Evolutionary conservation across 2,113 vertebrate species (phyloP).

Genomic region (Myotis brandtii): DNA sequence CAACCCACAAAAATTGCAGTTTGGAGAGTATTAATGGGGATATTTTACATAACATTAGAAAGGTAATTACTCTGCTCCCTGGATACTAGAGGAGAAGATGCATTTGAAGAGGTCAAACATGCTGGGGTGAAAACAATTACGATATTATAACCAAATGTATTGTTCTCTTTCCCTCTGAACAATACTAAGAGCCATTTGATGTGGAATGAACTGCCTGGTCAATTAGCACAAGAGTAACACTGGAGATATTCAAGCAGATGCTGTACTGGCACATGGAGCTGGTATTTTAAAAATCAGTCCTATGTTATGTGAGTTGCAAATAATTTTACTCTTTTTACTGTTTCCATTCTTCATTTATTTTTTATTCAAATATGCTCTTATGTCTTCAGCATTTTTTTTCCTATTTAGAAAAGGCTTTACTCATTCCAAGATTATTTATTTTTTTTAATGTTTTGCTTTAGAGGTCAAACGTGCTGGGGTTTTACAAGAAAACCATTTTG

Average conservation of each 20-base stretch:
- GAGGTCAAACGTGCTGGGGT: too few relatives aligned
- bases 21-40: conserved; percentile 72
- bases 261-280: background rate
- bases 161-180: conserved; percentile 48
- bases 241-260: background rate
- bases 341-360: background rate
- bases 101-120: conserved; percentile 62
- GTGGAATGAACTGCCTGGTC: background rate
- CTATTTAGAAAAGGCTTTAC: background rate
- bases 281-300: background rate
- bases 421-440: background rate
- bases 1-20: conserved; percentile 35
- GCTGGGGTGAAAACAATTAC: conserved; percentile 30
- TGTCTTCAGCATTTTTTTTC: background rate
- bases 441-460: background rate
- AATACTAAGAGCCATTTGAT: background rate
- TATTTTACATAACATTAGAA: conserved; percentile 78
- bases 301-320: background rate
- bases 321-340: background rate
- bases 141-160: conserved; percentile 46
- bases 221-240: background rate
- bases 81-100: conserved; percentile 47
- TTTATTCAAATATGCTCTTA: background rate
- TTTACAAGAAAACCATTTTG: background rate
- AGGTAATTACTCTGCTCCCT: conserved; percentile 70